Percentiles rank a stretch among this genome's conserved stretches.
phyloP scores from a whole-genome alignment of 2,113 vertebrate species.

The Siniperca knerii region DNA sequence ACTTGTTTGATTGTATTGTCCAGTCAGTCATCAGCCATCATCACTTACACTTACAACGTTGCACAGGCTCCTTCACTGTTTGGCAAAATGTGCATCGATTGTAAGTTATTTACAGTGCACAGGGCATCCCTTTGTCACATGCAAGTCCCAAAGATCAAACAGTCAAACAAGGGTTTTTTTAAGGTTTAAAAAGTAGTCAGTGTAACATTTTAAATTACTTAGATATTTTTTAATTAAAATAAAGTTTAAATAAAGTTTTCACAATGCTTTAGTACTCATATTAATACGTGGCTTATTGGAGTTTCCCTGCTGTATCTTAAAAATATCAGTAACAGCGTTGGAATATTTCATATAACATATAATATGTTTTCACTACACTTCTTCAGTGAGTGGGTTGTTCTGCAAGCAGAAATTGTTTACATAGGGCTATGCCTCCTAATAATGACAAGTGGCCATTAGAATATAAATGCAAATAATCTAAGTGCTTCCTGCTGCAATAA shows the following conservation, averaged over 20 bases:
- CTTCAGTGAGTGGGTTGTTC: neutral
- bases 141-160: too few species aligned
- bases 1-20: too few species aligned
- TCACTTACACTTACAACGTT: too few species aligned
- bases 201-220: too few species aligned
- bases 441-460: conserved; percentile 17
- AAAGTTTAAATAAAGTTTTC: neutral
- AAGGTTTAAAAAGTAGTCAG: too few species aligned
- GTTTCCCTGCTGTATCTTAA: neutral
- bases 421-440: neutral
- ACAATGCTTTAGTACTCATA: neutral
- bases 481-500: conserved; percentile 18
- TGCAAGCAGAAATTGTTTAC: conserved; percentile 8
- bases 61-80: too few species aligned
- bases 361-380: neutral
- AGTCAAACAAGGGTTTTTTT: too few species aligned
- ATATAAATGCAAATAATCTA: conserved; percentile 18
- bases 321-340: neutral
- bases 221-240: neutral
- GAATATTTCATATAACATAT: neutral
- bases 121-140: too few species aligned
- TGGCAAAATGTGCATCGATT: too few species aligned
- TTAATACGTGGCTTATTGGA: neutral
- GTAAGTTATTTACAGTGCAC: too few species aligned
- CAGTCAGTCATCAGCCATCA: too few species aligned